A percentile compares a stretch with the other conserved stretches of the same genome.
Conservation (phyloP, 1,140 invertebrate genomes). For the Daktulosphaira vitifoliae region DNA sequence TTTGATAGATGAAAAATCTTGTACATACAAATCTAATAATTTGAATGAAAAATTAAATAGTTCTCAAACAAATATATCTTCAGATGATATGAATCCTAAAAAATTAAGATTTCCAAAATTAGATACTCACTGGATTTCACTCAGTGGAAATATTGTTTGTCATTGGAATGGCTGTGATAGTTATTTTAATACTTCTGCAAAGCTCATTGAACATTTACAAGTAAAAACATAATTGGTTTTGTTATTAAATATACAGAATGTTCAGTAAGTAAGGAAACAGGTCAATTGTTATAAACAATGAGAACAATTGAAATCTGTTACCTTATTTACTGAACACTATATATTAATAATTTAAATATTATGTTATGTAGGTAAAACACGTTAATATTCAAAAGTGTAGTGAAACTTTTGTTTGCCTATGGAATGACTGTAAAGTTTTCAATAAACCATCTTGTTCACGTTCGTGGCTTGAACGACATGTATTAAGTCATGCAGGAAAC, state of each 20-base stretch:
- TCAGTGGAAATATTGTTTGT: slow-evolving; percentile 48
- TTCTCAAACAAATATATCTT: neutral
- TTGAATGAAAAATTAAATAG: slow-evolving; percentile 8
- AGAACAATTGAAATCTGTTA: no score
- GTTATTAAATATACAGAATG: no score
- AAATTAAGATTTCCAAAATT: slow-evolving; percentile 27
- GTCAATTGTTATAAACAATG: no score
- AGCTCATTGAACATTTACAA: slow-evolving; percentile 82
- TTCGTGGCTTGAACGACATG: slow-evolving; percentile 87
- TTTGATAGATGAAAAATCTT: neutral
- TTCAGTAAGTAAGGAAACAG: no score
- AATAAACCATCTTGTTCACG: slow-evolving; percentile 80
- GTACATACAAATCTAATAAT: neutral
- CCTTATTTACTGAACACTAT: no score
- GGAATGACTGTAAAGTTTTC: slow-evolving; percentile 91
- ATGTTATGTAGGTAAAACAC: slow-evolving; percentile 57
- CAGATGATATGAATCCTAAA: neutral
- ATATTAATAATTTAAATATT: neutral
- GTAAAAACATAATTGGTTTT: no score
- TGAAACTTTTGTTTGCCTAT: slow-evolving; percentile 80
- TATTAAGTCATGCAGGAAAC: slow-evolving; percentile 81
- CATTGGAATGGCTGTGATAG: slow-evolving; percentile 76
- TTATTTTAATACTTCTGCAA: slow-evolving; percentile 63
- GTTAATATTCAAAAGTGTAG: slow-evolving; percentile 71
- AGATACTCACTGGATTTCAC: slow-evolving; percentile 23